phyloP scores from a whole-genome alignment of 2,888 invertebrate genomes.

The Athrips mouffetella region DNA sequence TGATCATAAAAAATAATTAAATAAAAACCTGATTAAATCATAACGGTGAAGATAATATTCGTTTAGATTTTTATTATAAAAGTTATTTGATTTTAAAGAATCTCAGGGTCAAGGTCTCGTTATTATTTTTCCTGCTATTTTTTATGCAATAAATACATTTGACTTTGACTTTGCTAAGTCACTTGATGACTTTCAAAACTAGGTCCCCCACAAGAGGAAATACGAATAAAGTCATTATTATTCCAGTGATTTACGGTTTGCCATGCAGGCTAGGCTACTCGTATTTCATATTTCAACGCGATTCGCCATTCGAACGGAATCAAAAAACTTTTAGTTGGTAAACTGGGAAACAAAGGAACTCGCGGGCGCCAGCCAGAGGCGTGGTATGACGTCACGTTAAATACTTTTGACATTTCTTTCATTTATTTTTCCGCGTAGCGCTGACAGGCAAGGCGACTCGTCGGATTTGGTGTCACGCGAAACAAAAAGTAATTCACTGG shows the following conservation, averaged over 20 bases:
- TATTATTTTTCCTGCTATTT: no score
- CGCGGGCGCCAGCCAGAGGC: background rate
- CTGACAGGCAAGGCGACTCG: constrained; percentile 3
- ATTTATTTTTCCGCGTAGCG: background rate
- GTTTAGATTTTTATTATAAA: no score
- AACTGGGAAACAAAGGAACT: constrained; percentile 6
- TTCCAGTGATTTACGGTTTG: background rate
- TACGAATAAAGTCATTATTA: background rate
- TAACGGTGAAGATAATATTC: no score
- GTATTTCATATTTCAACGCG: background rate
- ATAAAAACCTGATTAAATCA: no score
- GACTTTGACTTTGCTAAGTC: no score
- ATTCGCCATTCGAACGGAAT: constrained; percentile 2
- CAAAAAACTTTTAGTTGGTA: constrained; percentile 5
- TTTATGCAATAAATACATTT: no score
- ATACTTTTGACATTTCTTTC: constrained; percentile 8
- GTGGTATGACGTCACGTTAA: constrained; percentile 7
- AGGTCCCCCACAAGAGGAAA: background rate
- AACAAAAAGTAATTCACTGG: background rate
- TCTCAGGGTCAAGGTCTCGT: no score
- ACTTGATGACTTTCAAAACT: no score
- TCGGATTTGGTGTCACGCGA: constrained; percentile 1
- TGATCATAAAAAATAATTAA: no score
- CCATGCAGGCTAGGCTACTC: background rate
- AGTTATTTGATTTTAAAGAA: no score